These are phyloP conservation scores for Benitochromis conjunctus DNA, from an alignment of 2,113 vertebrate genomes.

Conservation along the genomic window DNA sequence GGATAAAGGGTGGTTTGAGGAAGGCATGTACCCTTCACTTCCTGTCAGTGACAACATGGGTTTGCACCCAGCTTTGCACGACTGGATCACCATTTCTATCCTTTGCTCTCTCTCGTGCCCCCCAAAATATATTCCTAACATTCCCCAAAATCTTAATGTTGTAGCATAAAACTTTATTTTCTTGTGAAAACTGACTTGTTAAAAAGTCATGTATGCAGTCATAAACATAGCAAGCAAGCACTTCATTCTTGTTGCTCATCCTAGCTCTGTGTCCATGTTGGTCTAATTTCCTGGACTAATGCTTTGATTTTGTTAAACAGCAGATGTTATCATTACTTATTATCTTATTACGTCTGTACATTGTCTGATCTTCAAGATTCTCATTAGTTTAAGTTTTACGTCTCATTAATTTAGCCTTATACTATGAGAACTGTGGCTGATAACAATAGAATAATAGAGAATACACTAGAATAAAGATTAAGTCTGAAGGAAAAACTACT, in stretches of 20 bases:
- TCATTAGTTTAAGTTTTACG: background rate
- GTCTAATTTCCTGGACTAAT: background rate
- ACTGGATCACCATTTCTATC: constrained; percentile 16
- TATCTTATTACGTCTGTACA: background rate
- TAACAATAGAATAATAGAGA: background rate
- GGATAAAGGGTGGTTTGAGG: constrained; percentile 39
- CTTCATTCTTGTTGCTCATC: background rate
- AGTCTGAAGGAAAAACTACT: background rate
- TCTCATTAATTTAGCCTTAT: background rate
- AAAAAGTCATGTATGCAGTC: background rate
- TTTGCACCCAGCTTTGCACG: constrained; percentile 34
- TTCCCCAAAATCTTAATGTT: background rate
- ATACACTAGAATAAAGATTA: background rate
- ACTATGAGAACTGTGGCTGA: background rate
- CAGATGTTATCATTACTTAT: background rate
- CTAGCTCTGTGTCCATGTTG: background rate
- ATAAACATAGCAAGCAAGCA: background rate
- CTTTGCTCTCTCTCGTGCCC: background rate
- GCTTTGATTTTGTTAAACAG: background rate
- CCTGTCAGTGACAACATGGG: constrained; percentile 61
- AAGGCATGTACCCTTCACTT: constrained; percentile 60
- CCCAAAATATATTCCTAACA: background rate
- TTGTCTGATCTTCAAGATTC: background rate
- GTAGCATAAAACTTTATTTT: constrained; percentile 35
- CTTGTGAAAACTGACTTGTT: background rate